Conservation (phyloP, 2,113 vertebrate species). For the Empidonax alnorum region DNA sequence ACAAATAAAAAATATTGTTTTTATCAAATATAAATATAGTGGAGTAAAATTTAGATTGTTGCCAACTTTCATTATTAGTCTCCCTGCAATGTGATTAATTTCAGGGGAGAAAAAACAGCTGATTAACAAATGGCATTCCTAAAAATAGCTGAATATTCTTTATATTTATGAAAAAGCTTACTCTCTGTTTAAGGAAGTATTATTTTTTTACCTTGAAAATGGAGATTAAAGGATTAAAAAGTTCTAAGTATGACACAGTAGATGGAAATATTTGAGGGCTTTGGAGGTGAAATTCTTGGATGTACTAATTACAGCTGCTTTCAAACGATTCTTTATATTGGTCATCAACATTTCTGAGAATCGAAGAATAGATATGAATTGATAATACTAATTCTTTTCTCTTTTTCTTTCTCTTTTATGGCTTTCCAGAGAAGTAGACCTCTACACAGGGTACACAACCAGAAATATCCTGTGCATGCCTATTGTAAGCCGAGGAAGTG, state of each 20-base stretch:
- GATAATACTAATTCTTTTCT: neutral
- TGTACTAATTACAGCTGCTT: neutral
- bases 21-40: neutral
- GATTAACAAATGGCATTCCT: neutral
- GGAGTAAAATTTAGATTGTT: neutral
- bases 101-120: neutral
- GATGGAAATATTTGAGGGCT: neutral
- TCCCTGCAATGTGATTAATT: neutral
- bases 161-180: neutral
- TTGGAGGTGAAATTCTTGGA: neutral
- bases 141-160: neutral
- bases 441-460: slow-evolving; percentile 98
- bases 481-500: slow-evolving; percentile 94
- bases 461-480: slow-evolving; percentile 99
- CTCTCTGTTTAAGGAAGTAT: neutral
- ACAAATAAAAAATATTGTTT: neutral
- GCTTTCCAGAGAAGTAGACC: slow-evolving; percentile 90
- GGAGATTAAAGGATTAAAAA: neutral
- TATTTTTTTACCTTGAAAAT: neutral
- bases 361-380: neutral
- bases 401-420: neutral
- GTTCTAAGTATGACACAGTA: neutral
- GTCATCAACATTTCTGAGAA: neutral
- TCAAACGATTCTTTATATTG: neutral
- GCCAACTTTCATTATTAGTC: neutral